Evolutionary conservation across 1,140 invertebrate species (phyloP), one percentile per base, ranked within the genome.

Genomic region (Leptopilina clavipes): DNA sequence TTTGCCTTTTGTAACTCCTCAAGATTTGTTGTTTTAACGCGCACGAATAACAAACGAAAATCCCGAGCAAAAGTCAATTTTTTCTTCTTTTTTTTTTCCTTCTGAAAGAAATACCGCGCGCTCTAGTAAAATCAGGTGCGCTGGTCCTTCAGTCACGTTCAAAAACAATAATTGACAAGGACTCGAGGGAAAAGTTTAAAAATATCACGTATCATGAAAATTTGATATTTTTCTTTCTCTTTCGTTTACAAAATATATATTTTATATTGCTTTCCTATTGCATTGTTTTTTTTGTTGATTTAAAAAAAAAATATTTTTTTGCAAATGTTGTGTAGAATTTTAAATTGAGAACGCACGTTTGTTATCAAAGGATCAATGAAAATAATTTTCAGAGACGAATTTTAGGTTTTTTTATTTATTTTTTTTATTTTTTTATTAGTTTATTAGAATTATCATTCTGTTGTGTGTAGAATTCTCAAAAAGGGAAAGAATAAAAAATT

Each of bases 21-120:
- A 74, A 65, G 78, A 83, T 81, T 85, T 87, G 85, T 88, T 87
- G 76, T 87, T 87, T 84, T 82, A 86, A 76, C 71, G 74, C 72
- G 77, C 77, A 84, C 75, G 80, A 84, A 86, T 82, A 85, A 85
- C 84, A 86, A 84, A 85, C 81, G 71, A 56, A 81, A 31, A 72
- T 75, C 76, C 71, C 79, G 76, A 65, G 78, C 74, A 84, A 75
- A 79, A 86, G 84, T 86, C 85, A 86, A 83, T 85, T 86, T 84
- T 86, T 82, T 76, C 40, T 9, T 40, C 9, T 40, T 40, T 9
- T 40, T 40, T 40, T 40, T 40, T 40, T 40, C 9, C 9, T 9
- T 9, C 37, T 71, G 59, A 75, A 79, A 72, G n/a, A 7, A 45
- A 43, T 31, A 48, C 37, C 54, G 19, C 19, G 37, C 54, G 19